Base-by-base conservation (phyloP, 2,888 invertebrate genomes). In the Isoperla grammatica region DNA sequence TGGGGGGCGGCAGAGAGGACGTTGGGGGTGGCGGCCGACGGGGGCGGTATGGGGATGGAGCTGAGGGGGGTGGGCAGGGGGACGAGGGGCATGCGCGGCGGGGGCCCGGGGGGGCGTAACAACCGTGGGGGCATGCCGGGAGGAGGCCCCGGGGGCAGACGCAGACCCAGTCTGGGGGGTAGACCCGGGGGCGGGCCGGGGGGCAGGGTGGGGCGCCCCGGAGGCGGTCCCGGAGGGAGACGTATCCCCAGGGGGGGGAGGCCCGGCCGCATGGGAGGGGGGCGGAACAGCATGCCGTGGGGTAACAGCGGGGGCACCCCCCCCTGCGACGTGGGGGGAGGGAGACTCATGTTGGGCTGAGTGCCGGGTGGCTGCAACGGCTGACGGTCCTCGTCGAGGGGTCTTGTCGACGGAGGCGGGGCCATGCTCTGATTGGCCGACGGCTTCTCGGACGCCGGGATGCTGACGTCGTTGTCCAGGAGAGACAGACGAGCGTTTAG, bases 1-100 rank as follows among this genome's bases (percentile, higher is more conserved):
- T 90, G 90, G 12, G 91, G 91, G 0, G 87, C 91, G 1, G 91
- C 91, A 9, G 86, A 85, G 19, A 92, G 76, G 23, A 91, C 90
- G 66, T 90, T 88, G 1, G 86, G 84, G 78, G 59, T 64, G 62
- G 65, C 60, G 20, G 71, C 2, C 72, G 68, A 8, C 69, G 70
- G 60, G 17, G 68, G 67, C 22, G 69, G 69, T 23, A 66, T 62
- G 12, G 59, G 66, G 37, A 58, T 56, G 35, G 63, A 35, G 37
- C 56, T 59, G 1, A 61, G 40, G 64, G 76, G 76, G 56, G 80
- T 78, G 11, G 63, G 55, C 40, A 61, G 13, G 19, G 61, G 59
- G 11, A 63, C 59, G 11, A 63, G 22, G 6, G 61, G 46, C 53
- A 65, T 43, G 3, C 66, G 61, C 9, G 67, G 67, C 8, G 67